Evolutionary conservation across 2,797 vertebrate species (phyloP), one percentile per base, ranked within the genome.

Genomic region (Acanthiza pusilla): DNA sequence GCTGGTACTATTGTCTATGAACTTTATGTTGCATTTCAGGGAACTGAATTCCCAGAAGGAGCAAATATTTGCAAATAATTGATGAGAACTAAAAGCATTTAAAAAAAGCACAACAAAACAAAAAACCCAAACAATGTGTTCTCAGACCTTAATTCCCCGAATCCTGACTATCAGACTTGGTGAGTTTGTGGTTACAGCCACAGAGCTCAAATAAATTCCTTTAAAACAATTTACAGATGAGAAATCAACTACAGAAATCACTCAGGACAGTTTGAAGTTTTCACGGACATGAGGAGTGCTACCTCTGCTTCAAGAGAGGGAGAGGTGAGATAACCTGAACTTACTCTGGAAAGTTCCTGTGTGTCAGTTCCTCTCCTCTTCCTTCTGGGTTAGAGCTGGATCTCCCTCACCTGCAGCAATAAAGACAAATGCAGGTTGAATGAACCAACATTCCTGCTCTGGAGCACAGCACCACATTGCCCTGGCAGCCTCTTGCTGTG

Each of bases 1-100:
- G 72, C 72, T 89, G 12, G 20, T 38, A 51, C 27, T 40, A 12
- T 5, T 30, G 51, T 25, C n/a, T 92, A 74, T 38, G 27, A 83
- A 45, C 8, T 68, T 83, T 7, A 20, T 32, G 9, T 32, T 74
- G 29, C 7, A 45, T 43, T 88, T 76, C 65, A 85, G 75, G n/a
- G 45, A 95, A 57, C 10, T 26, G n/a, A 83, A 83, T 74, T 83
- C 75, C 54, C 47, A 88, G 71, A 86, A 91, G 43, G 2, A 75
- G 50, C 20, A 93, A 88, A 66, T 84, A 78, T 66, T 90, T 66
- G 25, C 86, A 74, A 79, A 71, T 57, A 83, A 48, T 7, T 68
- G 32, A 51, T 50, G 29, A 70, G 25, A 74, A 53, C 17, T 42
- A 5, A 32, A 71, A 78, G 12, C 29, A 66, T 78, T 63, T 7